Evolutionary conservation across 2,113 vertebrate species (phyloP).

Genomic region (Macrotus californicus): DNA sequence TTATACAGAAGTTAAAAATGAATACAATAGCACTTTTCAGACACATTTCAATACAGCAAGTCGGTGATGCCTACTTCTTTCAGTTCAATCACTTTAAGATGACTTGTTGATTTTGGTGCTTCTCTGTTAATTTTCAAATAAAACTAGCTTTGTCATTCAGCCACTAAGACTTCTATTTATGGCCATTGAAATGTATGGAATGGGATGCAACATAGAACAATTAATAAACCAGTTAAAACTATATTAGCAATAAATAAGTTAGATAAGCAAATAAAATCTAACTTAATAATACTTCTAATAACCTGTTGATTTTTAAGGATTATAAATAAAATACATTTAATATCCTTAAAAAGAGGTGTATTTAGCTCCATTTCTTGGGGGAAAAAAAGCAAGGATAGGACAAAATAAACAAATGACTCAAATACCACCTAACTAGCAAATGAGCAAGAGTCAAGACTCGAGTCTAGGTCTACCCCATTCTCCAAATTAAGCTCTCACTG

Average conservation of each 20-base stretch:
- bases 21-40: not conserved
- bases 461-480: not conserved
- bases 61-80: not conserved
- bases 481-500: not conserved
- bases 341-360: not conserved
- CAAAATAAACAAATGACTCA: not conserved
- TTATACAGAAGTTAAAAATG: not conserved
- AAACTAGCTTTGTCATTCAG: not conserved
- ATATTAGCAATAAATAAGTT: not conserved
- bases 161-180: not conserved
- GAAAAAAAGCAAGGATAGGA: not conserved
- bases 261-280: not conserved
- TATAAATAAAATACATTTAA: not conserved
- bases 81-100: not conserved
- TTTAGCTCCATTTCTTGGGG: not conserved
- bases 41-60: not conserved
- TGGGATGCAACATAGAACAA: not conserved
- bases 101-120: not conserved
- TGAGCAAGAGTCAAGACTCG: accelerated
- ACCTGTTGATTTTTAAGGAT: not conserved
- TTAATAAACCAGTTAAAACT: not conserved
- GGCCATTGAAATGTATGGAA: not conserved
- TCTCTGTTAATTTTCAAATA: slow-evolving; percentile 12
- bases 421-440: not conserved
- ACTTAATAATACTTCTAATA: not conserved